phyloP scores from a whole-genome alignment of 2,888 invertebrate species.

The Atethmia centrago region DNA sequence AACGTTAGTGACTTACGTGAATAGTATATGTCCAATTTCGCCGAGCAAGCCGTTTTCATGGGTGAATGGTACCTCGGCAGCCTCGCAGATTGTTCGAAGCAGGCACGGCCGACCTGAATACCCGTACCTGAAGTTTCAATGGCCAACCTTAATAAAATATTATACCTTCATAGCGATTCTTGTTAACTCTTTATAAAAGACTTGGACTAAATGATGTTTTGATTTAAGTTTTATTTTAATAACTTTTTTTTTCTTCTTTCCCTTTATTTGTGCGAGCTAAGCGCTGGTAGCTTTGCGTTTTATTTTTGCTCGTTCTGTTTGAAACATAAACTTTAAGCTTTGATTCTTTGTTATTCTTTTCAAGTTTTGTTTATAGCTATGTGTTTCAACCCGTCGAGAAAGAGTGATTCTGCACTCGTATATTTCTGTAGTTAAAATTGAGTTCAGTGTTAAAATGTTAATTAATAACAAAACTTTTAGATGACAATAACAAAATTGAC shows the following conservation, averaged over 20 bases:
- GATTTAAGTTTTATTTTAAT: conserved; percentile 40
- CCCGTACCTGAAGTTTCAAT: conserved; percentile 89
- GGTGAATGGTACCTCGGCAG: conserved; percentile 92
- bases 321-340: conserved; percentile 30
- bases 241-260: conserved; percentile 7
- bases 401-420: conserved; percentile 16
- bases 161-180: conserved; percentile 68
- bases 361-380: neutral
- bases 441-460: neutral
- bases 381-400: conserved; percentile 1
- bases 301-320: conserved; percentile 40
- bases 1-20: conserved; percentile 91
- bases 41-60: conserved; percentile 93
- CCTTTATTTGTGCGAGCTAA: conserved; percentile 36
- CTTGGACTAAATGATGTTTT: conserved; percentile 57
- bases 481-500: neutral
- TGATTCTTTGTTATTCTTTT: conserved; percentile 27
- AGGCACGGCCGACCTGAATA: conserved; percentile 93
- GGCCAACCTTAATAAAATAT: conserved; percentile 71
- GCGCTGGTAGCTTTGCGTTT: conserved; percentile 21
- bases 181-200: conserved; percentile 65
- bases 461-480: neutral
- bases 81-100: conserved; percentile 94
- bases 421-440: neutral
- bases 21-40: conserved; percentile 93